Conservation (phyloP, 2,797 vertebrate genomes). For the Melanogrammus aeglefinus region DNA sequence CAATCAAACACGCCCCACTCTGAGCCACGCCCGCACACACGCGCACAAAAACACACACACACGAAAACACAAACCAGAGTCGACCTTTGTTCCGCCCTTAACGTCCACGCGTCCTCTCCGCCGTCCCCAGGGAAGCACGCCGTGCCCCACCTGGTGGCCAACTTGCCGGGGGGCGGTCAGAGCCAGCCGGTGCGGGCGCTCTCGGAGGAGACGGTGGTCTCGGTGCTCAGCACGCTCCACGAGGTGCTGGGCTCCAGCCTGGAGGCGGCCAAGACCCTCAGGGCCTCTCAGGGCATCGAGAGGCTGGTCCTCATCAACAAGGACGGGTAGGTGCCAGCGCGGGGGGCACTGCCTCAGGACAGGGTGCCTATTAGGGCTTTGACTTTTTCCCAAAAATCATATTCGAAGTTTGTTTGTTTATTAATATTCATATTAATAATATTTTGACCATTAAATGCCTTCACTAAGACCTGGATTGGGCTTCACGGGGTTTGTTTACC, state of each 20-base stretch:
- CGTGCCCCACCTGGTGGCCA: conserved; percentile 83
- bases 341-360: too few species aligned
- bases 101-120: background rate
- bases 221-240: conserved; percentile 87
- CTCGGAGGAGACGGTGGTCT: conserved; percentile 89
- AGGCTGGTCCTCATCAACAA: conserved; percentile 95
- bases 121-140: conserved; percentile 82
- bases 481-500: too few species aligned
- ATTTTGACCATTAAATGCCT: too few species aligned
- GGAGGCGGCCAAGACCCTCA: conserved; percentile 88
- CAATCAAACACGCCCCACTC: too few species aligned
- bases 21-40: too few species aligned
- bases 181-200: conserved; percentile 82
- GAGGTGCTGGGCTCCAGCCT: conserved; percentile 88
- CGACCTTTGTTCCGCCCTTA: background rate
- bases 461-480: too few species aligned
- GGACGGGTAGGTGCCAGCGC: conserved; percentile 76
- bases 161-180: conserved; percentile 86
- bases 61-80: too few species aligned
- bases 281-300: conserved; percentile 91
- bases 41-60: too few species aligned
- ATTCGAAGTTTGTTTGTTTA: too few species aligned
- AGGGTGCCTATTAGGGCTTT: too few species aligned
- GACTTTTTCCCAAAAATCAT: too few species aligned
- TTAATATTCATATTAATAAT: too few species aligned